Evolutionary conservation across 2,888 invertebrate genomes (phyloP).

Genomic region (Thyatira batis): DNA sequence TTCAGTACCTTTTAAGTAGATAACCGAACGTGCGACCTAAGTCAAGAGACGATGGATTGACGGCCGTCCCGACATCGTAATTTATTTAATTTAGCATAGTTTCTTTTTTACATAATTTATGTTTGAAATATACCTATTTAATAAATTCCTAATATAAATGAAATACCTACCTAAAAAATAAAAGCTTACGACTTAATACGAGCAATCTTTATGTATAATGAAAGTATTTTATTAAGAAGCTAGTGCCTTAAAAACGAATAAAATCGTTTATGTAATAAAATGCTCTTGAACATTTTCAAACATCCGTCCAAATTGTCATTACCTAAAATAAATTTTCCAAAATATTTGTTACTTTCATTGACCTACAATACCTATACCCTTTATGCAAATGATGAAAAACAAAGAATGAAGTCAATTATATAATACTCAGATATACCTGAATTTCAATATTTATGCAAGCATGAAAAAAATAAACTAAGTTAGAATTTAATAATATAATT

Average conservation of each 20-base stretch:
- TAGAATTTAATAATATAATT: no score
- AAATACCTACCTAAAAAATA: slow-evolving; percentile 54
- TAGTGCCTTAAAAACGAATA: slow-evolving; percentile 64
- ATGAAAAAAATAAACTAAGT: no score
- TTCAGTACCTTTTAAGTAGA: slow-evolving; percentile 81
- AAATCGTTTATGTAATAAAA: slow-evolving; percentile 48
- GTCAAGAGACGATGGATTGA: slow-evolving; percentile 80
- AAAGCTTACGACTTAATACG: slow-evolving; percentile 61
- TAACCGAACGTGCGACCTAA: slow-evolving; percentile 81
- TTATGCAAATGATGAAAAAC: no score
- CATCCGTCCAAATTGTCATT: slow-evolving; percentile 72
- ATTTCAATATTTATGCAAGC: no score
- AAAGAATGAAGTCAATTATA: no score
- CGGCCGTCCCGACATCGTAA: slow-evolving; percentile 82
- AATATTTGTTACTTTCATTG: slow-evolving; percentile 36
- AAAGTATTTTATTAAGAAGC: slow-evolving; percentile 57
- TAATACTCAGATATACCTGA: no score
- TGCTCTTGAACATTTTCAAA: slow-evolving; percentile 50
- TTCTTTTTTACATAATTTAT: slow-evolving; percentile 77
- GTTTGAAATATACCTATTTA: slow-evolving; percentile 72
- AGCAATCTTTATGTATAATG: slow-evolving; percentile 60
- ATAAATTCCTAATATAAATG: slow-evolving; percentile 68
- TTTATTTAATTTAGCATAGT: slow-evolving; percentile 77
- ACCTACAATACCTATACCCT: slow-evolving; percentile 2
- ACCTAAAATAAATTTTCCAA: slow-evolving; percentile 70